Conservation (phyloP, 2,113 vertebrate species). For the Herpailurus yagouaroundi region DNA sequence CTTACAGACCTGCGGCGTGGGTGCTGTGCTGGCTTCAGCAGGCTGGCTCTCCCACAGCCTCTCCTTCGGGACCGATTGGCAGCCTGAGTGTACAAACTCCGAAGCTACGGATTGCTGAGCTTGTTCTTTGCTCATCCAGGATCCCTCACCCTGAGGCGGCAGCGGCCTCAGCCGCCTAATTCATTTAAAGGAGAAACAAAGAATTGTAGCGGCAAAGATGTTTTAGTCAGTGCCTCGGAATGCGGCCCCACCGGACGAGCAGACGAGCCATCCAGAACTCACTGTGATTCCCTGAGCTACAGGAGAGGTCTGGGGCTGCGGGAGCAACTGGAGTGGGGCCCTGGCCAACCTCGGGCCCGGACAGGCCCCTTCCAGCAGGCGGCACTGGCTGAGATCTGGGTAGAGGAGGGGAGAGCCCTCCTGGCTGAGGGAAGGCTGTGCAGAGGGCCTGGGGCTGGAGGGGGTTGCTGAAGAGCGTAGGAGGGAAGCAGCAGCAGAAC, state of each 20-base stretch:
- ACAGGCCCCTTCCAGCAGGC: not conserved
- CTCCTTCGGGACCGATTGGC: not conserved
- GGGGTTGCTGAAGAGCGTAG: not conserved
- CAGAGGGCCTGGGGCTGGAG: not conserved
- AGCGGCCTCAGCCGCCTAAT: not conserved
- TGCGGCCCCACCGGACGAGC: fast-evolving
- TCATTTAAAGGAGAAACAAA: not conserved
- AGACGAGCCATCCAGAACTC: not conserved
- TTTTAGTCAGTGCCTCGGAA: not conserved
- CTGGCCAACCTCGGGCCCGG: not conserved
- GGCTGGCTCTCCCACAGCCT: fast-evolving
- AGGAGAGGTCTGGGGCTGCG: fast-evolving
- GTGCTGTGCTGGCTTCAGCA: not conserved
- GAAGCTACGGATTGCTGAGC: not conserved
- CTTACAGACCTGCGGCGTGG: not conserved
- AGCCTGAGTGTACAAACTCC: not conserved
- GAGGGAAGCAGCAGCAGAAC: not conserved
- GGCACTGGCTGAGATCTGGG: not conserved
- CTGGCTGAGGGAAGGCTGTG: not conserved
- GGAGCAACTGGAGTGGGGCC: not conserved
- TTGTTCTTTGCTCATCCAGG: not conserved
- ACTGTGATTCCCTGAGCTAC: fast-evolving
- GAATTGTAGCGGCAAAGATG: not conserved
- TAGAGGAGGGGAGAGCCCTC: too few species aligned
- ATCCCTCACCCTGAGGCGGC: not conserved